Conservation (phyloP, 2,888 invertebrate species). For the Diarsia dahlii region DNA sequence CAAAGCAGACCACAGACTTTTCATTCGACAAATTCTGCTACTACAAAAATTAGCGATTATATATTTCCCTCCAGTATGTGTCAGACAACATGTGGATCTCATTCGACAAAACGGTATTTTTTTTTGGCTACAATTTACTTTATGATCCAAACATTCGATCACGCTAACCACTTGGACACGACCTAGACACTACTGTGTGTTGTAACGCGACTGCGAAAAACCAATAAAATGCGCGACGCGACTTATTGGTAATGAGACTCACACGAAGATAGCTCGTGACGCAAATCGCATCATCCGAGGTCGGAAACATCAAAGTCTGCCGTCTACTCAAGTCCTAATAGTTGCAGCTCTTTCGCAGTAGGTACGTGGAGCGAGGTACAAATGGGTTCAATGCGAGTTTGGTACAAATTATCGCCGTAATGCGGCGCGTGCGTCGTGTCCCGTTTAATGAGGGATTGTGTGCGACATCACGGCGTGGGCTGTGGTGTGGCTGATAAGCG, state of each 20-base stretch:
- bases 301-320: conserved; percentile 1
- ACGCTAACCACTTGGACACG: neutral
- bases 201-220: neutral
- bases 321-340: conserved; percentile 34
- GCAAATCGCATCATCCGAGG: neutral
- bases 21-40: neutral
- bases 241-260: too few species aligned
- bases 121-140: too few species aligned
- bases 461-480: conserved; percentile 81
- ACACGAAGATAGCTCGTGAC: neutral
- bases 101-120: too few species aligned
- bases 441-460: conserved; percentile 88
- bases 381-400: conserved; percentile 69
- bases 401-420: conserved; percentile 80
- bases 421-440: conserved; percentile 75
- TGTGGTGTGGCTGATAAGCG: conserved; percentile 55
- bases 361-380: conserved; percentile 55
- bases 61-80: neutral
- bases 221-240: too few species aligned
- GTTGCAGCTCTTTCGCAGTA: conserved; percentile 49
- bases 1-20: conserved; percentile 5
- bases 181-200: neutral
- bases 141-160: too few species aligned
- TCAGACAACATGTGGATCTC: too few species aligned
- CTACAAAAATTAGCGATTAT: neutral